phyloP scores from a whole-genome alignment of 2,888 invertebrate genomes.

The Pandemis corylana region DNA sequence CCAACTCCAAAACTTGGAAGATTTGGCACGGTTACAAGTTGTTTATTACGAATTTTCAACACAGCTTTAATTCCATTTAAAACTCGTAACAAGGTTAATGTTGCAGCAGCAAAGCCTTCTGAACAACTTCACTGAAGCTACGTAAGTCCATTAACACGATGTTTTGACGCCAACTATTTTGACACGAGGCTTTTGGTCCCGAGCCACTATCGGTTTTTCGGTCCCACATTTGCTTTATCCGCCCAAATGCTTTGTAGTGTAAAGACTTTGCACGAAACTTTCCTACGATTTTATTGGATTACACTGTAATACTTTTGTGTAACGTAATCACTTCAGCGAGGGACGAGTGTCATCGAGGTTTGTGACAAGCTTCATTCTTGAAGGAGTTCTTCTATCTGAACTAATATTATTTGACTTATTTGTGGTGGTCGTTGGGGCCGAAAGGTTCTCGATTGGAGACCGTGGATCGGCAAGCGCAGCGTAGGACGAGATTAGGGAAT shows the following conservation, averaged over 20 bases:
- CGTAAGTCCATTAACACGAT: constrained; percentile 69
- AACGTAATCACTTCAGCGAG: constrained; percentile 41
- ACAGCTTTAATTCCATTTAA: constrained; percentile 49
- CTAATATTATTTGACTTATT: constrained; percentile 9
- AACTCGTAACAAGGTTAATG: constrained; percentile 56
- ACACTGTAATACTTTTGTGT: constrained; percentile 47
- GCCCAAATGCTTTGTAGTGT: constrained; percentile 62
- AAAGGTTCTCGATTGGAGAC: too few relatives aligned
- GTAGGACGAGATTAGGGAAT: too few relatives aligned
- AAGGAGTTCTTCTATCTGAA: constrained; percentile 16
- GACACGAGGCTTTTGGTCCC: constrained; percentile 57
- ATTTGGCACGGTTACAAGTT: constrained; percentile 33
- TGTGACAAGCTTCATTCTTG: constrained; percentile 23
- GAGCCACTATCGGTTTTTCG: constrained; percentile 53
- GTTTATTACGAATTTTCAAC: constrained; percentile 36
- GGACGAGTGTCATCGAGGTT: constrained; percentile 41
- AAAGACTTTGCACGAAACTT: constrained; percentile 58
- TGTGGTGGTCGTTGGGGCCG: too few relatives aligned
- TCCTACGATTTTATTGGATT: constrained; percentile 58
- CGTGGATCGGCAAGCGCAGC: too few relatives aligned
- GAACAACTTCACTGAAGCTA: constrained; percentile 63
- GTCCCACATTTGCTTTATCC: constrained; percentile 54
- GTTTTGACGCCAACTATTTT: constrained; percentile 71
- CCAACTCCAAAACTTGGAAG: constrained; percentile 19
- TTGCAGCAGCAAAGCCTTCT: constrained; percentile 55